These are phyloP conservation scores for Bradysia coprophila DNA, from an alignment of 1,140 invertebrate genomes.

Conservation along the genomic window DNA sequence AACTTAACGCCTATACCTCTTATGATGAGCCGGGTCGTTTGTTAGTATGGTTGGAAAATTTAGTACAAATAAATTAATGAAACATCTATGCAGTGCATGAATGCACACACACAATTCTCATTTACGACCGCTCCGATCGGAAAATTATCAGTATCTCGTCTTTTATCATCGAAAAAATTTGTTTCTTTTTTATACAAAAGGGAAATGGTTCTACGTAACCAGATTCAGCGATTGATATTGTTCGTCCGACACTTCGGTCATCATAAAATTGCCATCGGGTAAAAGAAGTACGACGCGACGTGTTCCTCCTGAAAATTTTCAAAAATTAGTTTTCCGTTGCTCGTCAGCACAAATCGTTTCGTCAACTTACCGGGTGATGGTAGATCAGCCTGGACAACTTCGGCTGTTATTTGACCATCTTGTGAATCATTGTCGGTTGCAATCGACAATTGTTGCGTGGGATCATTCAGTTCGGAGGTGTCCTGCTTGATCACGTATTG, in stretches of 20 bases:
- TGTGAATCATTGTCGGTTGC: conserved; percentile 30
- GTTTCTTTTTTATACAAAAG: no score
- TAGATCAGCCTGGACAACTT: conserved; percentile 60
- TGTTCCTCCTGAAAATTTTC: conserved; percentile 38
- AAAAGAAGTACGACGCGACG: conserved; percentile 58
- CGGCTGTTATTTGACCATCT: conserved; percentile 54
- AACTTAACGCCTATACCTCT: no score
- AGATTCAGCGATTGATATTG: conserved; percentile 51
- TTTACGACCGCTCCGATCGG: no score
- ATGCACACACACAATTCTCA: no score
- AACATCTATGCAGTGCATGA: no score
- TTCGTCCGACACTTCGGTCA: conserved; percentile 68
- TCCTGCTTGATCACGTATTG: conserved; percentile 36
- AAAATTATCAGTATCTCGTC: no score
- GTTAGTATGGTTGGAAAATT: no score
- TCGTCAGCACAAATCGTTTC: no score
- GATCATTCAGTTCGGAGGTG: conserved; percentile 14
- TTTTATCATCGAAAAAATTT: no score
- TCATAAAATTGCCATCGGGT: conserved; percentile 63
- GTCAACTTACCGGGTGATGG: conserved; percentile 53
- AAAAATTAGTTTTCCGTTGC: background rate
- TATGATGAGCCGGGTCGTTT: no score
- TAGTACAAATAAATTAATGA: no score
- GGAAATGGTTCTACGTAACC: background rate
- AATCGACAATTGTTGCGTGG: conserved; percentile 17